phyloP scores from a whole-genome alignment of 2,888 invertebrate genomes.

The Elysia crispata region DNA sequence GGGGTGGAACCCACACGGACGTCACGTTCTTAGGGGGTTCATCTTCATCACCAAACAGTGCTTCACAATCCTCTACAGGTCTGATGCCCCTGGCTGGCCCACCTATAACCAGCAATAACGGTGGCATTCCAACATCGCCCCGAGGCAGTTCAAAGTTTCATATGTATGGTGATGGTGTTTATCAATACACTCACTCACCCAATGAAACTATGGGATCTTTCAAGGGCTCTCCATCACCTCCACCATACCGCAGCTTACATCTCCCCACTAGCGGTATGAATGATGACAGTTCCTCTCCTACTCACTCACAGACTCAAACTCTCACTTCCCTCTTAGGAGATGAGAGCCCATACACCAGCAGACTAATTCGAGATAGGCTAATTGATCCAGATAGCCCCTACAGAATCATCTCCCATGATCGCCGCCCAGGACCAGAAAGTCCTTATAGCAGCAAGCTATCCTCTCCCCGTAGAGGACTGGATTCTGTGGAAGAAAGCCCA shows the following conservation, averaged over 20 bases:
- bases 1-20: conserved; percentile 47
- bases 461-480: conserved; percentile 18
- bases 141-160: conserved; percentile 53
- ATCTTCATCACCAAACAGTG: conserved; percentile 53
- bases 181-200: conserved; percentile 51
- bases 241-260: conserved; percentile 49
- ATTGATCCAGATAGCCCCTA: conserved; percentile 52
- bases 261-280: conserved; percentile 38
- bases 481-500: conserved; percentile 33
- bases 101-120: no score
- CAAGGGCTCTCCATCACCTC: conserved; percentile 47
- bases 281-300: conserved; percentile 48
- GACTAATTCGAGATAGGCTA: conserved; percentile 40
- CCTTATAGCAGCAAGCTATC: conserved; percentile 33
- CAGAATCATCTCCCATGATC: conserved; percentile 47
- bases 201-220: conserved; percentile 53
- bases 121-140: conserved; percentile 53
- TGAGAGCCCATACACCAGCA: conserved; percentile 50
- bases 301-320: conserved; percentile 48
- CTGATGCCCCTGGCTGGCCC: conserved; percentile 42
- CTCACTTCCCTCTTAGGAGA: conserved; percentile 50
- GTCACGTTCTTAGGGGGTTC: conserved; percentile 48
- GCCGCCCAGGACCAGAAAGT: conserved; percentile 45
- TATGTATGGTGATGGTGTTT: conserved; percentile 49
- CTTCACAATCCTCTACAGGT: conserved; percentile 54